Percentiles rank a stretch among this genome's conserved stretches.
Evolutionary conservation across 2,888 invertebrate genomes (phyloP).

Genomic region (Microctonus aethiopoides): DNA sequence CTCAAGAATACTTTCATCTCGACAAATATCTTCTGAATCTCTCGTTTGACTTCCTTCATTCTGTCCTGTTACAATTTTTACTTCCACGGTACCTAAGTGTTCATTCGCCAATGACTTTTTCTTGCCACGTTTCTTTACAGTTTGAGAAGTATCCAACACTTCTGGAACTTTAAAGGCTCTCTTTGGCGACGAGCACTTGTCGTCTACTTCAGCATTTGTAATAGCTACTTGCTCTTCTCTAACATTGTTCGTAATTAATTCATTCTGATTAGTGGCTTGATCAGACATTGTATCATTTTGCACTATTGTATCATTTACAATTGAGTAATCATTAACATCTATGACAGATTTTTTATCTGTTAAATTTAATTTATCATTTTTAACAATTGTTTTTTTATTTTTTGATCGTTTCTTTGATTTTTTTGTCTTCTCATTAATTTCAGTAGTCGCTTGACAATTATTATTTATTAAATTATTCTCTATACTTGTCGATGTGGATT

Average conservation of each 20-base stretch:
- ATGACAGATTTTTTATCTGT: slow-evolving; percentile 30
- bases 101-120: slow-evolving; percentile 47
- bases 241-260: neutral
- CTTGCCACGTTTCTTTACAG: slow-evolving; percentile 39
- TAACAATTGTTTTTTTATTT: slow-evolving; percentile 45
- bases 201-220: neutral
- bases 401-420: slow-evolving; percentile 44
- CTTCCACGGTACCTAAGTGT: slow-evolving; percentile 31
- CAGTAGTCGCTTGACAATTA: neutral
- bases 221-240: neutral
- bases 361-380: slow-evolving; percentile 37
- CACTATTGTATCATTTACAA: slow-evolving; percentile 10
- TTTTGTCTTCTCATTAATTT: slow-evolving; percentile 1
- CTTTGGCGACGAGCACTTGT: neutral
- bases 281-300: slow-evolving; percentile 5
- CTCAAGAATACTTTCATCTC: slow-evolving; percentile 1
- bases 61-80: slow-evolving; percentile 11
- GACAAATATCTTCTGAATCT: neutral
- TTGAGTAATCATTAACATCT: slow-evolving; percentile 5
- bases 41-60: slow-evolving; percentile 11
- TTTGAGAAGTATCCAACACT: neutral
- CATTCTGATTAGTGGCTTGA: neutral
- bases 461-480: neutral
- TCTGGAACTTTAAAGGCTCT: slow-evolving; percentile 10
- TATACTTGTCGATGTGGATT: too few species aligned